These are phyloP conservation scores for Macquaria ambigua DNA, from an alignment of 2,113 vertebrate species.

Conservation along the genomic window DNA sequence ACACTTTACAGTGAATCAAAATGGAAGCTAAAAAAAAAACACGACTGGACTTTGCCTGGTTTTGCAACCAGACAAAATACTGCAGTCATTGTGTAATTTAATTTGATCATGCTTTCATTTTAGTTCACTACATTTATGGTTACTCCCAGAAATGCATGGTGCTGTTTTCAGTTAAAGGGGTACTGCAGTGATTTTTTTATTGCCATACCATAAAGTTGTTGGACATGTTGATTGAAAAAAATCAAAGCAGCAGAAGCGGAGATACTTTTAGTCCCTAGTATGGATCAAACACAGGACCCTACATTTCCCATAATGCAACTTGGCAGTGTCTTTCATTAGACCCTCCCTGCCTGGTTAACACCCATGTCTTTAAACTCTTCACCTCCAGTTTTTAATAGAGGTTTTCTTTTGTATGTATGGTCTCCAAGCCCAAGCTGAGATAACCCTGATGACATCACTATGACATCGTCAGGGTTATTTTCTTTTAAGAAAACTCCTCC, in stretches of 20 bases:
- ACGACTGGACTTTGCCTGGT: not conserved
- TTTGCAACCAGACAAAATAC: not conserved
- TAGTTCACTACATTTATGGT: not conserved
- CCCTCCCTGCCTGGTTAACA: not conserved
- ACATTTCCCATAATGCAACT: not conserved
- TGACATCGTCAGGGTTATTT: not conserved
- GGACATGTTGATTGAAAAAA: not conserved
- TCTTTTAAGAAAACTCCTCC: not conserved
- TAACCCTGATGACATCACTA: constrained; percentile 6
- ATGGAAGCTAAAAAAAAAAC: constrained; percentile 8
- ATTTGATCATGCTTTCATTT: not conserved
- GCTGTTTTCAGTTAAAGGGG: not conserved
- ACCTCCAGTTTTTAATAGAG: not conserved
- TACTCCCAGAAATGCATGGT: not conserved
- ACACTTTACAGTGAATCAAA: not conserved
- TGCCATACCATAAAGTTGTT: not conserved
- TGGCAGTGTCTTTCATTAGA: not conserved
- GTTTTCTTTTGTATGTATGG: not conserved
- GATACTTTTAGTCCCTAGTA: not conserved
- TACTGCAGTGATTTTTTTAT: not conserved
- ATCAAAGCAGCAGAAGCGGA: not conserved
- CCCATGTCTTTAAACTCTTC: not conserved
- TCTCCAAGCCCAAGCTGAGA: not conserved
- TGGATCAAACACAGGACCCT: not conserved
- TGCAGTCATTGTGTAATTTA: not conserved